Evolutionary conservation across 2,888 invertebrate genomes (phyloP).

Genomic region (Drosophila algonquin): DNA sequence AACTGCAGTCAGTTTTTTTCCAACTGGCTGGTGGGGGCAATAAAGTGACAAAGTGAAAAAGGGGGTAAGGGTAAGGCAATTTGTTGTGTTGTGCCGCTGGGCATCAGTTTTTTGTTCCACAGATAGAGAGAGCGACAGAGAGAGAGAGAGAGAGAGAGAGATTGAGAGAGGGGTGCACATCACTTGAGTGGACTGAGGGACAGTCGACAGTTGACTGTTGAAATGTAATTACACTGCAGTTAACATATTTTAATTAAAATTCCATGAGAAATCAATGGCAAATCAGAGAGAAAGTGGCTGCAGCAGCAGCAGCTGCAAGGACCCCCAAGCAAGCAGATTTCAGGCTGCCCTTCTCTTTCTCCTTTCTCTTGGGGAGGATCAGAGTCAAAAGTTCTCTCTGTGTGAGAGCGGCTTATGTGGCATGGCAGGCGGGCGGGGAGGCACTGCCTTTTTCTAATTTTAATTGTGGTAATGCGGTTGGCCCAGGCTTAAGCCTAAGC

Average conservation of each 20-base stretch:
- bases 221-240: conserved; percentile 36
- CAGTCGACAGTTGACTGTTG: conserved; percentile 1
- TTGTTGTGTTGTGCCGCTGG: conserved; percentile 23
- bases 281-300: neutral
- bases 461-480: conserved; percentile 52
- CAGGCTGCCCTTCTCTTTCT: neutral
- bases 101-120: conserved; percentile 16
- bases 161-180: neutral
- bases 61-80: conserved; percentile 22
- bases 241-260: conserved; percentile 40
- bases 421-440: conserved; percentile 55
- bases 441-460: conserved; percentile 48
- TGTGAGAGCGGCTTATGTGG: conserved; percentile 45
- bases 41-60: too few species aligned
- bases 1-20: conserved; percentile 48
- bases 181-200: conserved; percentile 12
- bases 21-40: too few species aligned
- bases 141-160: too few species aligned
- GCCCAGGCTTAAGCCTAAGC: conserved; percentile 33
- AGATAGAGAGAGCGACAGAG: too few species aligned
- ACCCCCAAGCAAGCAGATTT: too few species aligned
- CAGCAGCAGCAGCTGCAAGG: too few species aligned
- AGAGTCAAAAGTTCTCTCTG: conserved; percentile 30
- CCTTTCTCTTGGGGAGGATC: neutral
- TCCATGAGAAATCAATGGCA: conserved; percentile 13